Base-by-base conservation (phyloP, 2,888 invertebrate genomes). In the Coenonympha arcania region DNA sequence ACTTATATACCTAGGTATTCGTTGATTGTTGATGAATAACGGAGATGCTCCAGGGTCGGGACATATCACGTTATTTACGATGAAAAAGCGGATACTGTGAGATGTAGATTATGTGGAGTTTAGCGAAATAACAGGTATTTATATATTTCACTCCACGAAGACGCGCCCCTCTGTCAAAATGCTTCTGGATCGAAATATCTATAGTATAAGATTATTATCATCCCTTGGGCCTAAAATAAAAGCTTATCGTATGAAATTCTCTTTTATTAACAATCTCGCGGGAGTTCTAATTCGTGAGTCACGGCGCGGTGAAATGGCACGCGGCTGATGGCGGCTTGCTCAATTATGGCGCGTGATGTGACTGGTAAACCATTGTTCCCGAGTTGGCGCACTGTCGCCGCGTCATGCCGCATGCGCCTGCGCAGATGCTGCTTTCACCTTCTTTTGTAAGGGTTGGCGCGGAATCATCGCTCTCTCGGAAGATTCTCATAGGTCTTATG, bases 211-310 rank as follows among this genome's bases (percentile, higher is more conserved):
- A n/a, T n/a, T n/a, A n/a, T n/a, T n/a, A n/a, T 69, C 70, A 69
- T 64, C 64, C 65, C 52, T 37, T 49, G 61, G 63, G 62, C 63
- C 65, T 59, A 66, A 60, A 70, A 64, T 59, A 66, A 61, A n/a
- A n/a, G n/a, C n/a, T n/a, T n/a, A 75, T 74, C 71, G n/a, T 81
- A 79, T 79, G 76, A 78, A 78, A 79, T 80, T 77, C 71, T 68
- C 66, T 69, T 68, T 71, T 84, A 83, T 81, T 84, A 81, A 79
- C 76, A 72, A 79, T 81, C 79, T 81, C 72, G 71, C 66, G 71
- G 69, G 60, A 79, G 81, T 69, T 83, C 81, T 84, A 83, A 83
- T 83, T 84, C 84, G 84, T 85, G 85, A 83, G 81, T 84, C 85
- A 84, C 85, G 84, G 79, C 67, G 71, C 67, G 70, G 75, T 75